Percentiles rank a stretch among this genome's conserved stretches.
These are phyloP conservation scores for Paradoxurus hermaphroditus DNA, from an alignment of 2,113 vertebrate genomes.

Conservation along the genomic window DNA sequence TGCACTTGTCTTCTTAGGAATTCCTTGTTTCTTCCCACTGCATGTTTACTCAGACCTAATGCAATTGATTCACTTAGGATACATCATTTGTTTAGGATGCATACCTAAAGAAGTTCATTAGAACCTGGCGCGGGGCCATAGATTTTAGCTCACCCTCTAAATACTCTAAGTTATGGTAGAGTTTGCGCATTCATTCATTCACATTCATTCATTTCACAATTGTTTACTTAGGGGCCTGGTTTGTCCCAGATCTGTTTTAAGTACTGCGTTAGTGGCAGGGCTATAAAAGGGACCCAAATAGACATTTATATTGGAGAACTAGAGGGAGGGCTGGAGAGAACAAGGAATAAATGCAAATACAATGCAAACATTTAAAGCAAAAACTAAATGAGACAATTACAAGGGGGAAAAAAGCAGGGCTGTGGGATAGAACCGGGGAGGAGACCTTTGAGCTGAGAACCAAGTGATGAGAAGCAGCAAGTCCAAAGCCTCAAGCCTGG, in stretches of 20 bases:
- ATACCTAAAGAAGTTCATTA: background rate
- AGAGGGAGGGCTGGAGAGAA: background rate
- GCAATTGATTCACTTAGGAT: background rate
- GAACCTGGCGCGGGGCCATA: background rate
- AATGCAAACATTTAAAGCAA: background rate
- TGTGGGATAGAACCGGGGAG: background rate
- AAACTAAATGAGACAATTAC: background rate
- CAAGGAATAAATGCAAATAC: background rate
- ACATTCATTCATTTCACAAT: background rate
- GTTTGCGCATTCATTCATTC: background rate
- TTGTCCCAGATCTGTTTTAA: background rate
- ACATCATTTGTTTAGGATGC: background rate
- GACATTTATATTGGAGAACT: background rate
- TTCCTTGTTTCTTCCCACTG: background rate
- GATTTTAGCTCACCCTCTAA: background rate
- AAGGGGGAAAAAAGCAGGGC: background rate
- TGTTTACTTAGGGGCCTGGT: background rate
- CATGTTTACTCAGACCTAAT: background rate
- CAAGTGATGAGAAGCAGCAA: background rate
- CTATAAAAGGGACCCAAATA: background rate
- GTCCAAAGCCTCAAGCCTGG: background rate
- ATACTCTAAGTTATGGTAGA: background rate
- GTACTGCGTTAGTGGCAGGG: background rate
- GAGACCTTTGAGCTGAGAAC: background rate
- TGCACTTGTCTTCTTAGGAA: background rate